Conservation (phyloP, 2,113 vertebrate species). For the Mustela lutreola region DNA sequence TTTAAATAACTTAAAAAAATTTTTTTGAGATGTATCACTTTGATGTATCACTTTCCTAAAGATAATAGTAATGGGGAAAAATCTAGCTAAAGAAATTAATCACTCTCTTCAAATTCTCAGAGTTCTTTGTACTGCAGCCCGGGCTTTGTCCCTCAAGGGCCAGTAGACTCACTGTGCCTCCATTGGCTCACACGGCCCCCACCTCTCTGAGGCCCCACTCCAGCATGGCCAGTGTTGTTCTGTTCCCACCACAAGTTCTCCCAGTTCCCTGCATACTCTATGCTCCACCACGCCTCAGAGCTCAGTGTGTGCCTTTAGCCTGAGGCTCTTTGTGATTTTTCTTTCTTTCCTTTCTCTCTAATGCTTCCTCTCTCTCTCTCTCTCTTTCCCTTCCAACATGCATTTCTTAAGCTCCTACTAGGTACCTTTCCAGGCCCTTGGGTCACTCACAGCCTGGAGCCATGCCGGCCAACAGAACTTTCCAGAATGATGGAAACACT, state of each 20-base stretch:
- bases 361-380: not conserved
- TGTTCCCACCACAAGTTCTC: not conserved
- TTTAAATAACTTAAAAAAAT: not conserved
- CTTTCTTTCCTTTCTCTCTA: not conserved
- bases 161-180: not conserved
- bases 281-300: not conserved
- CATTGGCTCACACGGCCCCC: conserved; percentile 81
- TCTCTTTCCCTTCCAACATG: no score
- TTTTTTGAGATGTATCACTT: not conserved
- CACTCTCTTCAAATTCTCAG: not conserved
- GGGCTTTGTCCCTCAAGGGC: not conserved
- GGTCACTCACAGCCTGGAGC: not conserved
- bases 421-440: not conserved
- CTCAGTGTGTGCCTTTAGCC: not conserved
- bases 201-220: not conserved
- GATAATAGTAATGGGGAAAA: not conserved
- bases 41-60: not conserved
- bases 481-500: accelerated
- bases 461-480: no score
- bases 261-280: not conserved
- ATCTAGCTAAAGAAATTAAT: not conserved
- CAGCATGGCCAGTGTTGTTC: not conserved
- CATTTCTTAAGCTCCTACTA: not conserved
- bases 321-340: not conserved
- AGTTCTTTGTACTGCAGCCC: not conserved